Conservation (phyloP, 1,140 invertebrate genomes). For the Piezodorus guildinii region DNA sequence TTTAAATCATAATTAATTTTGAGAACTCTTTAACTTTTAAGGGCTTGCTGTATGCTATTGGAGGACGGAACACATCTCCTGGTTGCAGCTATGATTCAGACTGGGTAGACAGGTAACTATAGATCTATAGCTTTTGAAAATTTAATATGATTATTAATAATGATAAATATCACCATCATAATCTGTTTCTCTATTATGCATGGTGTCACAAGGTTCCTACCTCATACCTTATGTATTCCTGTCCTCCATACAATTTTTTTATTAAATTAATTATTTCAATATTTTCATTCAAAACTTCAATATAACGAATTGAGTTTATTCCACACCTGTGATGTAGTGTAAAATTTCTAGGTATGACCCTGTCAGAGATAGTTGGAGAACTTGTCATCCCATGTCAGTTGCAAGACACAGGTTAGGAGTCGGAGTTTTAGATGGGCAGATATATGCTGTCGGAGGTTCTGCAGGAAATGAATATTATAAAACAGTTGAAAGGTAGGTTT, state of each 20-base stretch:
- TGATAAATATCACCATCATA: too few relatives aligned
- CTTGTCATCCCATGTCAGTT: conserved; percentile 70
- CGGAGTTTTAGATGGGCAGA: conserved; percentile 77
- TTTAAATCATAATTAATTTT: too few relatives aligned
- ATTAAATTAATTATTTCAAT: too few relatives aligned
- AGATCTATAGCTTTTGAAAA: too few relatives aligned
- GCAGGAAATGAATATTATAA: conserved; percentile 69
- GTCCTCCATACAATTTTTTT: too few relatives aligned
- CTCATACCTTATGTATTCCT: too few relatives aligned
- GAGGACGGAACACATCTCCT: conserved; percentile 78
- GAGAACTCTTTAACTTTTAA: conserved; percentile 26
- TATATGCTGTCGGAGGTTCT: conserved; percentile 85
- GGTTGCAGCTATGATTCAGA: conserved; percentile 66
- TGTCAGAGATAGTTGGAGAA: conserved; percentile 58
- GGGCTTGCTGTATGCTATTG: conserved; percentile 80
- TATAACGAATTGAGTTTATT: too few relatives aligned
- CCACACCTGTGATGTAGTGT: background rate
- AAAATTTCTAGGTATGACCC: conserved; percentile 48
- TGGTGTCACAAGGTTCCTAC: too few relatives aligned
- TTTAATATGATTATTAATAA: too few relatives aligned
- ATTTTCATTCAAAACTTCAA: too few relatives aligned
- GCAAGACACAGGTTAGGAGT: conserved; percentile 77
- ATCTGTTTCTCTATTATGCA: too few relatives aligned
- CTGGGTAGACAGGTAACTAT: conserved; percentile 51
- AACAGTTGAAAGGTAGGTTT: conserved; percentile 65